Evolutionary conservation across 2,113 vertebrate species (phyloP).

Genomic region (Ictalurus furcatus): DNA sequence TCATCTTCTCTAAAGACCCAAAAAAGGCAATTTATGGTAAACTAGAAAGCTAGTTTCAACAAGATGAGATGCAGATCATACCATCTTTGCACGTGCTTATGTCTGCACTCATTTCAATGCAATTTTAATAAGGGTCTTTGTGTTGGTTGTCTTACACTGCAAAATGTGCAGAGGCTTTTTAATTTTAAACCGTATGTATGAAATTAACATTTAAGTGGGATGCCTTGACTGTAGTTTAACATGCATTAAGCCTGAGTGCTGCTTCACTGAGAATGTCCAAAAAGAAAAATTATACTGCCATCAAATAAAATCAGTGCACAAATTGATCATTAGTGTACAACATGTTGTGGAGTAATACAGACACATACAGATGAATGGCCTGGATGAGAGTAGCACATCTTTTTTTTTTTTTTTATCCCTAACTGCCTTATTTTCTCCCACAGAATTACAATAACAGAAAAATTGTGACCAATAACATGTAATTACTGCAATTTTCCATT

Average conservation of each 20-base stretch:
- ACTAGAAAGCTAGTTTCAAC: not conserved
- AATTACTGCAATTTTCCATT: constrained; percentile 33
- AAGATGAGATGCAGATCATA: not conserved
- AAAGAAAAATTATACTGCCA: not conserved
- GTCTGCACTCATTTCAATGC: not conserved
- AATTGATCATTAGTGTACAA: not conserved
- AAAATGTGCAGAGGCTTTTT: not conserved
- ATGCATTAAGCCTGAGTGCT: constrained; percentile 22
- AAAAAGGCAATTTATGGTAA: not conserved
- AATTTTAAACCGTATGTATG: not conserved
- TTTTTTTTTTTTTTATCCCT: not conserved
- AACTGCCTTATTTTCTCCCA: not conserved
- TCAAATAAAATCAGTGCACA: not conserved
- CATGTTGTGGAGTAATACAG: not conserved
- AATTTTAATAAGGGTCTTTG: not conserved
- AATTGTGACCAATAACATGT: constrained; percentile 24
- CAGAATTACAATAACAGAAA: constrained; percentile 16
- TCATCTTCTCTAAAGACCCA: not conserved
- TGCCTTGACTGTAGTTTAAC: not conserved
- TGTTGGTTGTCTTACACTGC: not conserved
- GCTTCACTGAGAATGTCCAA: constrained; percentile 7
- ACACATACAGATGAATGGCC: not conserved
- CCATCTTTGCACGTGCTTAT: not conserved
- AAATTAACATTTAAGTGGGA: not conserved
- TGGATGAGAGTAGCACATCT: too few species aligned